Percentiles rank a stretch among this genome's conserved stretches.
Conservation (phyloP, 1,140 invertebrate genomes). For the Eurosta solidaginis region DNA sequence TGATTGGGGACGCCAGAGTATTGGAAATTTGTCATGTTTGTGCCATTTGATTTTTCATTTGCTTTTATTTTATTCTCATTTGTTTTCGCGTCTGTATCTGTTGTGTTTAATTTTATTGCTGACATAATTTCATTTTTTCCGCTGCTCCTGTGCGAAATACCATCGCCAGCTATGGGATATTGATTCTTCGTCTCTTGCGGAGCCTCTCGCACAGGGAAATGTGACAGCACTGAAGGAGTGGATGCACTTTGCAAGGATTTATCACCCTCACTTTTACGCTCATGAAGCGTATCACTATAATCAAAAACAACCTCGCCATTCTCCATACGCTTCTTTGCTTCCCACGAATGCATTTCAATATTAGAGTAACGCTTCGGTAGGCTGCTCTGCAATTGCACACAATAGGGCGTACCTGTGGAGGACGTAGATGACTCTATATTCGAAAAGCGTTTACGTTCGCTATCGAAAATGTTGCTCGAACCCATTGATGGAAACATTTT, state of each 20-base stretch:
- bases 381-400: conserved; percentile 22
- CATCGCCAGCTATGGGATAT: background rate
- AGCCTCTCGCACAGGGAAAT: background rate
- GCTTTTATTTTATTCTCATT: background rate
- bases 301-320: conserved; percentile 56
- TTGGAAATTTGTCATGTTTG: conserved; percentile 27
- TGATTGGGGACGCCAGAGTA: conserved; percentile 44
- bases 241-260: background rate
- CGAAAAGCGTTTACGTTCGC: conserved; percentile 52
- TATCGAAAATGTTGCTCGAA: conserved; percentile 48
- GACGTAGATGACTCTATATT: conserved; percentile 44
- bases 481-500: conserved; percentile 48
- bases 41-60: background rate
- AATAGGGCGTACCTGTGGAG: background rate
- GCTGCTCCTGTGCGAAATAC: background rate
- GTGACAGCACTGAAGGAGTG: background rate
- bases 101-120: conserved; percentile 56
- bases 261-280: conserved; percentile 43
- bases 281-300: conserved; percentile 41
- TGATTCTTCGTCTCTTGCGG: background rate
- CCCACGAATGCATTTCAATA: conserved; percentile 52
- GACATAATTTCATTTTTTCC: conserved; percentile 48
- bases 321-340: conserved; percentile 51
- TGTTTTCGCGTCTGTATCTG: conserved; percentile 4
- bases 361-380: conserved; percentile 54